phyloP scores from a whole-genome alignment of 2,113 vertebrate species.

The cat (Felis catus) region F.catus_Fca126_mat1.0 CM031412.1:226561001-226561500 shows the following conservation, averaged over 20 bases:
- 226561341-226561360: background rate
- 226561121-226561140: background rate
- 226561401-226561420: background rate
- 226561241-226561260: background rate
- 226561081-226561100: background rate
- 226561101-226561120: fast-evolving
- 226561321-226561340: background rate
- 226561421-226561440: background rate
- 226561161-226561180: background rate
- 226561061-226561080: background rate
- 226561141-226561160: background rate
- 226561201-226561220: background rate
- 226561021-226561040: background rate
- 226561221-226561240: background rate
- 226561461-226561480: background rate
- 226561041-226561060: background rate
- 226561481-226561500: background rate
- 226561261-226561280: background rate
- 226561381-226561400: background rate
- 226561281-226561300: background rate
- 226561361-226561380: background rate
- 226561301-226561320: background rate
- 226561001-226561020: no score
- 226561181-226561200: background rate
- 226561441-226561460: background rate